Evolutionary conservation across 2,797 vertebrate genomes (phyloP).

Genomic region (Acrocephalus scirpaceus): DNA sequence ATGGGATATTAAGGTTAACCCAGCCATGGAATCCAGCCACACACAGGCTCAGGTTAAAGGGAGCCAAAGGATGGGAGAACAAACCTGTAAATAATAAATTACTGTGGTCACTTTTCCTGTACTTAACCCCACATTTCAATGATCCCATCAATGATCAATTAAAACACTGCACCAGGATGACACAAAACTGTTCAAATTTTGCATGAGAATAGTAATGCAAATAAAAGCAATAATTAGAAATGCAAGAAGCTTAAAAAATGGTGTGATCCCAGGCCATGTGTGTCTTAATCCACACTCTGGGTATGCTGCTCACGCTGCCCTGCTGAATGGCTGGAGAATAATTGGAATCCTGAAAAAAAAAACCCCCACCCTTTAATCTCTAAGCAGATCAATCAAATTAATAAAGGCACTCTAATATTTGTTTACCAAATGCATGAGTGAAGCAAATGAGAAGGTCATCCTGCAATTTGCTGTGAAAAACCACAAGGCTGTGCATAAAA

Average conservation of each 20-base stretch:
- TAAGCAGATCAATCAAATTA: constrained; percentile 54
- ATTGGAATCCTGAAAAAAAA: constrained; percentile 32
- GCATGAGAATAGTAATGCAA: not conserved
- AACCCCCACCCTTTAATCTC: not conserved
- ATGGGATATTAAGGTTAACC: not conserved
- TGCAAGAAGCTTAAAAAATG: not conserved
- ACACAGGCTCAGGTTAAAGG: not conserved
- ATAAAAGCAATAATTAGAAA: not conserved
- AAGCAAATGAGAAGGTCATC: constrained; percentile 59
- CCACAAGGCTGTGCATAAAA: constrained; percentile 38
- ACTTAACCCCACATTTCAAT: not conserved
- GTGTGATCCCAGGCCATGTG: not conserved
- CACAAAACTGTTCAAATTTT: not conserved
- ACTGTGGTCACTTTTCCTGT: not conserved
- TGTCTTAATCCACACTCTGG: not conserved
- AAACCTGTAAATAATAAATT: not conserved
- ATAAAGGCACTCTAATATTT: constrained; percentile 54
- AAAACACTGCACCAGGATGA: not conserved
- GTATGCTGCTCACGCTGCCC: not conserved
- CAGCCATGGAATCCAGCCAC: not conserved
- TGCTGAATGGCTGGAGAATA: not conserved
- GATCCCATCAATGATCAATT: not conserved
- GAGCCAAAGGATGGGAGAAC: not conserved
- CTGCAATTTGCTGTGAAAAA: constrained; percentile 50
- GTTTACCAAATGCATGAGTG: constrained; percentile 39